Evolutionary conservation across 2,797 vertebrate species (phyloP).

Genomic region (Macrochelys suwanniensis): DNA sequence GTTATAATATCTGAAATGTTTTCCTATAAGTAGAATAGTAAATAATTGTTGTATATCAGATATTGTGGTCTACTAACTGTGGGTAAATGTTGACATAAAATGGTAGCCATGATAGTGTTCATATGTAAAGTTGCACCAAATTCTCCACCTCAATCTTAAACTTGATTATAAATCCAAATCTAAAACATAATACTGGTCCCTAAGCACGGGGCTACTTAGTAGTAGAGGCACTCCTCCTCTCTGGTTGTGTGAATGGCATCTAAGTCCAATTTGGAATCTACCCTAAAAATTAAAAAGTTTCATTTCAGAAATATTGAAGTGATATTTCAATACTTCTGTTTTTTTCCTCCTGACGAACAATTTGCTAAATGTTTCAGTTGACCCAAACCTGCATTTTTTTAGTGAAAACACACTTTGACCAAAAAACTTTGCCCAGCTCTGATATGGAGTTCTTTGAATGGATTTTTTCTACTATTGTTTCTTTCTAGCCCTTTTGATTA

Average conservation of each 20-base stretch:
- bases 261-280: neutral
- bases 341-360: neutral
- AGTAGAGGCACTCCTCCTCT: neutral
- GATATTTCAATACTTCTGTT: neutral
- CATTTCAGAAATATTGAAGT: neutral
- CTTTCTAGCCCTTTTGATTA: neutral
- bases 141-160: neutral
- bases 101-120: neutral
- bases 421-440: too few species aligned
- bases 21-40: neutral
- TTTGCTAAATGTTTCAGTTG: neutral
- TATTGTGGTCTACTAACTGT: neutral
- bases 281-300: neutral
- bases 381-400: too few species aligned
- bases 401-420: too few species aligned
- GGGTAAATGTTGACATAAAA: slow-evolving; percentile 5
- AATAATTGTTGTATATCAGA: neutral
- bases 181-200: neutral
- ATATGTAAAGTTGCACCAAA: neutral
- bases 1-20: neutral
- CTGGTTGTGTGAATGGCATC: neutral
- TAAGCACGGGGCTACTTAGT: neutral
- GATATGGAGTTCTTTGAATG: neutral
- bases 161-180: neutral
- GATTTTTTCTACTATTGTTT: neutral